Conservation (phyloP, 2,888 invertebrate genomes). For the Hyppa rectilinea region DNA sequence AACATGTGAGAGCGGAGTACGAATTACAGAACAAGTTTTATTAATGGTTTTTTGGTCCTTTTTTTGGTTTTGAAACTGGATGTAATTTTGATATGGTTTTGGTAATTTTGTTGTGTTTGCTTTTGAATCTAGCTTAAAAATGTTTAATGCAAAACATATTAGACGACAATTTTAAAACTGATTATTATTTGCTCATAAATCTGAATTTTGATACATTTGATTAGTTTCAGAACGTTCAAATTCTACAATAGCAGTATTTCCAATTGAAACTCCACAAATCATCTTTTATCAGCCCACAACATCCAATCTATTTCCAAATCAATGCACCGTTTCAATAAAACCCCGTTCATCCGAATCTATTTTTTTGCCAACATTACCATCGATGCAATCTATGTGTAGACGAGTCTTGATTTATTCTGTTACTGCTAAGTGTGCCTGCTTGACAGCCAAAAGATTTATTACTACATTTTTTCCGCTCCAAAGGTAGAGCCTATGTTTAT, state of each 20-base stretch:
- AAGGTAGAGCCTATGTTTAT: constrained; percentile 74
- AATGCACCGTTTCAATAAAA: constrained; percentile 5
- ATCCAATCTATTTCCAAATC: background rate
- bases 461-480: constrained; percentile 77
- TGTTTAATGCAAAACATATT: background rate
- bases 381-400: constrained; percentile 76
- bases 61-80: constrained; percentile 28
- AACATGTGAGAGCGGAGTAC: constrained; percentile 57
- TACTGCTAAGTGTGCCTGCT: constrained; percentile 79
- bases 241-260: background rate
- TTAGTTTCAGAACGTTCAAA: too few relatives aligned
- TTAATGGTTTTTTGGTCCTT: constrained; percentile 42
- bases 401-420: constrained; percentile 82
- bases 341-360: constrained; percentile 4
- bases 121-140: background rate
- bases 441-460: constrained; percentile 85
- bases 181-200: background rate
- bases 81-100: constrained; percentile 19
- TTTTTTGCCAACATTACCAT: constrained; percentile 72
- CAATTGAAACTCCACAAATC: background rate
- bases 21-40: constrained; percentile 61
- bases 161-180: background rate
- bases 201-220: too few relatives aligned
- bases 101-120: background rate
- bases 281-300: background rate